Evolutionary conservation across 2,797 vertebrate genomes (phyloP), one percentile per base, ranked within the genome.

Genomic region (Spinus olivaceus): DNA sequence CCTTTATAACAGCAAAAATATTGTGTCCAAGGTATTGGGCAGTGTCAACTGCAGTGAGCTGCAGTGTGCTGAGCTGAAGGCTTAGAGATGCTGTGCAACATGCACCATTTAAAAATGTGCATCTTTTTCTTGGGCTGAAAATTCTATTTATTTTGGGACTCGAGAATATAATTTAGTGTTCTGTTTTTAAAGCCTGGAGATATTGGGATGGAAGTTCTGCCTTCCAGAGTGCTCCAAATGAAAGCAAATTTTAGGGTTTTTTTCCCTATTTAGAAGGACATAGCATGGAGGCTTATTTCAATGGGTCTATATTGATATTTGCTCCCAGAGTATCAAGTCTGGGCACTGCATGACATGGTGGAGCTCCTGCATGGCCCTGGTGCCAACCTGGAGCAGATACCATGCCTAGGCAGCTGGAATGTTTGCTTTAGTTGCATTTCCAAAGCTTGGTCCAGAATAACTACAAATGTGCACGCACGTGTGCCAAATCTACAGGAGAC

Each of bases 401-500:
- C 71, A 72, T 20, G 19, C 42, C 81, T n/a, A 14, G 18, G 53
- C 79, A 77, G 41, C 54, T 76, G 37, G 65, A 71, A 42, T 82
- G 39, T 89, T 95, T 82, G 66, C 56, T 81, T 88, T 30, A 23
- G 54, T 70, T 93, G 66, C 30, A 53, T 73, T 96, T 96, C 80
- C 77, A 88, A 77, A 79, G 37, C 14, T 54, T 91, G 53, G 24
- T 64, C 39, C 51, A 65, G 65, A 90, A 87, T 30, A 88, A 10
- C 33, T 81, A 46, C 61, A 56, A 24, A 49, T 4, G 14, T 33
- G 17, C 20, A 8, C 22, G 60, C 9, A 64, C 8, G 18, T 14
- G 56, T 93, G 65, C 81, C 71, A 81, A 33, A 63, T 77, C 72
- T 95, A 17, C 67, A 70, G 76, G 35, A 59, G 51, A 35, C 39